Base-by-base conservation (phyloP, 2,888 invertebrate species). In the Gastrophysa polygoni region DNA sequence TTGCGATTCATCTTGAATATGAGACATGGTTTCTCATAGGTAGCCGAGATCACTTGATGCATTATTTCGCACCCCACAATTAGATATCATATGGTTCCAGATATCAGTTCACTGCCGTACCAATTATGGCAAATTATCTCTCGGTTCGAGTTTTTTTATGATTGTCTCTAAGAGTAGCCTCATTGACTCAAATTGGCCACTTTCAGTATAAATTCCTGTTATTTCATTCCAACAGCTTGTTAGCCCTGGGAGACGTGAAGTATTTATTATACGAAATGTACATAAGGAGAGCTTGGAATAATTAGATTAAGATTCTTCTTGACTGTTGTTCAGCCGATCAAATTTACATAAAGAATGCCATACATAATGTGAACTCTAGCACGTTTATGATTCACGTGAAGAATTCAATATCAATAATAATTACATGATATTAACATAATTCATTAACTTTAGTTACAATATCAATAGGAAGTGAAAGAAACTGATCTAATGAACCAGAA, bases 21-120 rank as follows among this genome's bases (percentile, higher is more conserved):
- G 29, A 32, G 29, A 32, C n/a, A n/a, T n/a, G n/a, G n/a, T n/a
- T n/a, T 32, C 6, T 32, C 10, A 8, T 32, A 32, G 29, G 10
- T 10, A 32, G 29, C 29, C 10, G 29, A 32, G 29, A 32, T 32
- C 8, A 8, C 6, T 10, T 32, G 29, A 2, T 32, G 14, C 14
- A 38, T 14, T 14, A 38, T 38, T 38, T 38, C 38, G 11, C 38
- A 21, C 21, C 32, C 52, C 11, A 38, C 52, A 38, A 34, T 32
- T 32, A 32, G 17, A 70, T 73, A 72, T 71, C 73, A 72, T 71
- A 70, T 65, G 68, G 63, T 62, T 57, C 64, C 63, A 50, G 67
- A 70, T 69, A 70, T 71, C 69, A 70, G 69, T 71, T 64, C 64
- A 64, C 66, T 61, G 59, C 67, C 63, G 67, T 68, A 68, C 64